Evolutionary conservation across 2,113 vertebrate genomes (phyloP), one percentile per base, ranked within the genome.

Genomic region (Orthonyx spaldingii): DNA sequence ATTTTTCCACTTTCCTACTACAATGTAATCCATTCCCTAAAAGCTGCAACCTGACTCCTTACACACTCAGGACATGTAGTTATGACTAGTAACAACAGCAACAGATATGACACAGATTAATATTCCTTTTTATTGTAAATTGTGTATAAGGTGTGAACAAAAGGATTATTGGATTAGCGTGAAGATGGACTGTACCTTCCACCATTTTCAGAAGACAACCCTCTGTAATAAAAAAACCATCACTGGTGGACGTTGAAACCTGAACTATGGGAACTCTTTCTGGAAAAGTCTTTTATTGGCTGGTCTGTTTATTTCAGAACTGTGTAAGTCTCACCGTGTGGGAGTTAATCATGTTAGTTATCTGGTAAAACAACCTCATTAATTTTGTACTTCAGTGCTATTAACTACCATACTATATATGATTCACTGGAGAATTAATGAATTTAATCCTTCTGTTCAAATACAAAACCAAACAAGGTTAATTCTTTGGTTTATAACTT

Each of bases 311-410:
- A 44, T 65, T 97, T 90, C 32, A 59, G 33, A 89, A 81, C 77
- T 47, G 15, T 71, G 23, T 42, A 94, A 93, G 85, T 41, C 63
- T 93, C 70, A 41, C 49, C 68, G 33, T 75, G 49, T 70, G 63
- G n/a, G 33, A 95, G 55, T 88, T 94, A 96, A 96, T 81, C 80
- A 66, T 84, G 63, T 91, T 78, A 83, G 79, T 83, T 97, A 95
- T 80, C 70, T 82, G 74, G 71, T 66, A 28, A 93, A 94, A 94
- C 28, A 93, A 80, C 53, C 64, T 90, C 72, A 95, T 90, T 97
- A 80, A 95, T 94, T 97, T 90, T 92, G 50, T 89, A 60, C 50
- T 97, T 97, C 70, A 77, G 75, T n/a, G 5, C 92, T 97, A 95
- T 88, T 95, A 96, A 92, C 59, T 85, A 94, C 50, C 68, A 92